Evolutionary conservation across 35 echinoderm and acorn worm genomes (phyloP).

Genomic region (Diadema setosum): DNA sequence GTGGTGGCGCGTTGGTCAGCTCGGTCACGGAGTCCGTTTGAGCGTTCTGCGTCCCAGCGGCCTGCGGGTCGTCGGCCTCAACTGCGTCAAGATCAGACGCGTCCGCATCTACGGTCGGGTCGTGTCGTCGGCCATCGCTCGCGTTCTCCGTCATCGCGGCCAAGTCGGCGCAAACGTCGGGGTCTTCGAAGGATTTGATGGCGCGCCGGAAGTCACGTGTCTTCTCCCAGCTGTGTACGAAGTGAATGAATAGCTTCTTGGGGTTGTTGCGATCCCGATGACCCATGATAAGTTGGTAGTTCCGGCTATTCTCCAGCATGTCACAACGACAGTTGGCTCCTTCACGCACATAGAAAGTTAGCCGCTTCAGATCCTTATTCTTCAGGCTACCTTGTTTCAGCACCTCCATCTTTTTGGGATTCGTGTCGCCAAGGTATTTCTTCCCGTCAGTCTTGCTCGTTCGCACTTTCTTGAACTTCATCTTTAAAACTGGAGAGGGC

Average conservation of each 20-base stretch:
- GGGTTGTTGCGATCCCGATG: slow-evolving; percentile 42
- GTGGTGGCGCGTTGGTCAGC: background rate
- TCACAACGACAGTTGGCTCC: slow-evolving; percentile 84
- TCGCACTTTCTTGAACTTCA: slow-evolving; percentile 54
- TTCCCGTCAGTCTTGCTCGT: slow-evolving; percentile 55
- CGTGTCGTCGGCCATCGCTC: background rate
- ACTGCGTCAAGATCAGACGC: too few species aligned
- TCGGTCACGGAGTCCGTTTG: background rate
- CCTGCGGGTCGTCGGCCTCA: background rate
- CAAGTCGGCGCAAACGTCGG: background rate
- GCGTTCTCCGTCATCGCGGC: slow-evolving; percentile 18
- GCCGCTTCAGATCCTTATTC: slow-evolving; percentile 64
- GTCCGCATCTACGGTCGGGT: too few species aligned
- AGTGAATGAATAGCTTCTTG: slow-evolving; percentile 84
- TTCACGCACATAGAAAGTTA: slow-evolving; percentile 76
- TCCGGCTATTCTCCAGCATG: slow-evolving; percentile 55
- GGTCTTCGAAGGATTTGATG: slow-evolving; percentile 41
- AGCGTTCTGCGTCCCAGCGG: background rate
- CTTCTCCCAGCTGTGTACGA: slow-evolving; percentile 79
- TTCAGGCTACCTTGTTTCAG: slow-evolving; percentile 71
- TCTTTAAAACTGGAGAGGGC: slow-evolving; percentile 63
- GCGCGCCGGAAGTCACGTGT: slow-evolving; percentile 61
- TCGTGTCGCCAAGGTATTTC: slow-evolving; percentile 55
- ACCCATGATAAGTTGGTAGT: slow-evolving; percentile 78
- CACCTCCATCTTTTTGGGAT: slow-evolving; percentile 20